Evolutionary conservation across 2,888 invertebrate genomes (phyloP).

Genomic region (Drosophila subsilvestris): DNA sequence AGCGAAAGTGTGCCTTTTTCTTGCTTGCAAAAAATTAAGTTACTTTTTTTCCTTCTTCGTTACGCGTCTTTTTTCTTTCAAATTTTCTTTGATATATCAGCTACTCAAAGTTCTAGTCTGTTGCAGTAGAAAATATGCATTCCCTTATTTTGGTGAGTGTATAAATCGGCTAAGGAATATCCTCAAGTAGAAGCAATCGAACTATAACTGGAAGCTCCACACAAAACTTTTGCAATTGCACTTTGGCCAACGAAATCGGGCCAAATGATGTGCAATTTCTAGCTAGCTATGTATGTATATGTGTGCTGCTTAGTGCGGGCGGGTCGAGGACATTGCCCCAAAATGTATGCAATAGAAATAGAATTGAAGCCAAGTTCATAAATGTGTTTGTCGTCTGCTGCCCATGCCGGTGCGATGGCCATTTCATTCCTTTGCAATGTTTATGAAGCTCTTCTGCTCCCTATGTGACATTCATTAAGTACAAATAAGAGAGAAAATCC

Average conservation of each 20-base stretch:
- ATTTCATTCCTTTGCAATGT: constrained; percentile 15
- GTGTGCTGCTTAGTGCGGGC: constrained; percentile 26
- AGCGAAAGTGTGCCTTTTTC: too few relatives aligned
- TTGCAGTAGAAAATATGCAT: too few relatives aligned
- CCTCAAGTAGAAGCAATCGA: constrained; percentile 21
- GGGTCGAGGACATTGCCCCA: constrained; percentile 75
- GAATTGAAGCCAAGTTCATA: constrained; percentile 61
- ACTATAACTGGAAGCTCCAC: constrained; percentile 45
- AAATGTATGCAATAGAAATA: constrained; percentile 73
- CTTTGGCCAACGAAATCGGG: constrained; percentile 56
- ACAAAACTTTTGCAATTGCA: constrained; percentile 39
- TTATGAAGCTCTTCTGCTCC: constrained; percentile 47
- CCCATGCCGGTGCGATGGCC: background rate
- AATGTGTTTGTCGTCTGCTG: constrained; percentile 41
- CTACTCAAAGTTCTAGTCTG: background rate
- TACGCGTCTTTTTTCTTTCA: too few relatives aligned
- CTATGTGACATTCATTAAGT: constrained; percentile 70
- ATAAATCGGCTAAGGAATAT: constrained; percentile 13
- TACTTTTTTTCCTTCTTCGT: background rate
- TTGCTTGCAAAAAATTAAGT: too few relatives aligned
- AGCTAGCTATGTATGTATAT: constrained; percentile 9
- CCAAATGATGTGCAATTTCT: constrained; percentile 76
- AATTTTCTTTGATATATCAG: background rate
- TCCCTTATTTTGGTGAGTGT: background rate
- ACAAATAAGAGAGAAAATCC: constrained; percentile 29